Percentiles rank a stretch among this genome's conserved stretches.
These are phyloP conservation scores for Crotalus tigris DNA, from an alignment of 2,113 vertebrate genomes.

Conservation along the genomic window DNA sequence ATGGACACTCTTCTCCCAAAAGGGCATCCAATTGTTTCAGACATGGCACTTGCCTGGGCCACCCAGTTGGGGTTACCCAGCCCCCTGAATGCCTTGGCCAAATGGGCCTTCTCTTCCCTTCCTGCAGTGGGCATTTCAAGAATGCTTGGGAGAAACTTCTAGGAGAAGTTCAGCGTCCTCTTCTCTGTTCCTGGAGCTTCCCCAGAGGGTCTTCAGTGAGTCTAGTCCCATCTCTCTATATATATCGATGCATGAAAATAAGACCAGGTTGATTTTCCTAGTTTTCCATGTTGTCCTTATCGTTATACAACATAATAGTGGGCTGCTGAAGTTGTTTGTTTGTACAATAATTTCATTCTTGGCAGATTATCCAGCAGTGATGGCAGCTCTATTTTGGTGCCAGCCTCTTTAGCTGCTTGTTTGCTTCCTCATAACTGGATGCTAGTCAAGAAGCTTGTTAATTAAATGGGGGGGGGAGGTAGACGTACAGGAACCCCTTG, in stretches of 20 bases:
- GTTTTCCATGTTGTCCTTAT: not conserved
- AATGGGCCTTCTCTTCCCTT: not conserved
- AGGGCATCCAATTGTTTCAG: not conserved
- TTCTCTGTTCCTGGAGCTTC: not conserved
- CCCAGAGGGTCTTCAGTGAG: not conserved
- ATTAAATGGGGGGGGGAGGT: not conserved
- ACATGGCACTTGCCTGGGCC: not conserved
- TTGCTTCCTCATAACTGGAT: not conserved
- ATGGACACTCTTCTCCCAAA: not conserved
- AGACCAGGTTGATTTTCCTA: not conserved
- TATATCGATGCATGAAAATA: not conserved
- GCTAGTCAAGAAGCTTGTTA: not conserved
- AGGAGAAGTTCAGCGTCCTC: not conserved
- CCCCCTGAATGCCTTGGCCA: not conserved
- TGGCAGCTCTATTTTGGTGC: too few relatives aligned
- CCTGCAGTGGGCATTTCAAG: not conserved
- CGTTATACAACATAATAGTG: not conserved
- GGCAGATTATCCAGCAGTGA: not conserved
- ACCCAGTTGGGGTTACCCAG: not conserved
- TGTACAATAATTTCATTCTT: not conserved
- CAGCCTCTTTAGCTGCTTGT: not conserved
- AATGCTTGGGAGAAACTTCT: not conserved
- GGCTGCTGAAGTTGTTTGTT: not conserved
- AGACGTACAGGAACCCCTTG: not conserved
- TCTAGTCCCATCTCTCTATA: not conserved